Conservation (phyloP, 2,797 vertebrate genomes). For the Anas flavirostris region DNA sequence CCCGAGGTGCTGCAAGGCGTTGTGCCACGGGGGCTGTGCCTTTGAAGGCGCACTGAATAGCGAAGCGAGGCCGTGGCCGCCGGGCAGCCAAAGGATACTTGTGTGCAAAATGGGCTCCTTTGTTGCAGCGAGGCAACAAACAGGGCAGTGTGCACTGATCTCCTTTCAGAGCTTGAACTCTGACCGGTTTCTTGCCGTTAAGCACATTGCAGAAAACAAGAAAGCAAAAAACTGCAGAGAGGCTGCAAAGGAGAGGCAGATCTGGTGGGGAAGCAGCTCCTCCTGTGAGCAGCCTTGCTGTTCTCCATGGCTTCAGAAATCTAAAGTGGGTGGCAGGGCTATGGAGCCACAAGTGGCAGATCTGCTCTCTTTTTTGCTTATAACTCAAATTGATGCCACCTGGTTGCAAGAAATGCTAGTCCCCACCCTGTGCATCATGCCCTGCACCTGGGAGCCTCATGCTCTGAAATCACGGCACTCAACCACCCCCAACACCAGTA, state of each 20-base stretch:
- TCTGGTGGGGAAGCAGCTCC: not conserved
- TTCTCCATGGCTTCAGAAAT: not conserved
- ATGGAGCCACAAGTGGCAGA: not conserved
- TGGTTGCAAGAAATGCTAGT: not conserved
- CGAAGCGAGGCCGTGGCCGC: not conserved
- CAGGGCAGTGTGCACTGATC: not conserved
- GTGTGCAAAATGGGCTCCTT: not conserved
- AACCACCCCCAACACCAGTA: not conserved
- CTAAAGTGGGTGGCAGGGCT: not conserved
- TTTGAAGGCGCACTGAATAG: not conserved
- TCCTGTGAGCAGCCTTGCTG: not conserved
- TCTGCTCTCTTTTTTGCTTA: not conserved
- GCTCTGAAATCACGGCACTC: not conserved
- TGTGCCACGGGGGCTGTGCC: not conserved
- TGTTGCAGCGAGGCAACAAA: not conserved
- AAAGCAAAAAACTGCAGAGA: not conserved
- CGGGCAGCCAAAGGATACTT: not conserved
- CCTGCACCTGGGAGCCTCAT: not conserved
- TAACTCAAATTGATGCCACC: not conserved
- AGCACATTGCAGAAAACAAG: not conserved
- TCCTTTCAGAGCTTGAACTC: not conserved
- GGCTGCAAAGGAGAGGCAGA: not conserved
- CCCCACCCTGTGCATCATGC: not conserved
- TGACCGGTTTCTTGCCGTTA: not conserved
- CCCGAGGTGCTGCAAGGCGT: not conserved